Conservation (phyloP, 2,113 vertebrate species). For the Mesembrinibis cayennensis region DNA sequence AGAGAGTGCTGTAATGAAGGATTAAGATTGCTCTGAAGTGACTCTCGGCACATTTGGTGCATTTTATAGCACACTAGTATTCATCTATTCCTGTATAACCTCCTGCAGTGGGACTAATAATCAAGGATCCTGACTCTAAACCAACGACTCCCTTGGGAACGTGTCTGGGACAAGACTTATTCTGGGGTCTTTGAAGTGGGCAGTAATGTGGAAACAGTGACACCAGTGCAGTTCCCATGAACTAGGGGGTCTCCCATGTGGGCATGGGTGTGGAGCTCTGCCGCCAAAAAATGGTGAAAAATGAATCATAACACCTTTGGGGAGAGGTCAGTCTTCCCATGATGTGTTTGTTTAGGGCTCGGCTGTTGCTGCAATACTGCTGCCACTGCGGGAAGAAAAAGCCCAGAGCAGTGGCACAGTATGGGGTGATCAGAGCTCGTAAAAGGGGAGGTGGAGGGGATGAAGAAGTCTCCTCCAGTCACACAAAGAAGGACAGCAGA, state of each 20-base stretch:
- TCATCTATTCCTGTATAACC: not conserved
- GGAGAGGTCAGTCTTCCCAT: not conserved
- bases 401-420: not conserved
- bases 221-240: not conserved
- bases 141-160: not conserved
- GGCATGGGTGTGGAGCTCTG: not conserved
- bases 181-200: not conserved
- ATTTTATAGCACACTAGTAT: not conserved
- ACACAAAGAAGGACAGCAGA: not conserved
- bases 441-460: not conserved
- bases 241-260: not conserved
- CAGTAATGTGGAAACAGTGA: conserved; percentile 36
- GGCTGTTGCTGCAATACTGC: not conserved
- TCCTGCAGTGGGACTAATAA: not conserved
- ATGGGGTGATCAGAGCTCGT: not conserved
- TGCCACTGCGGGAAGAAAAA: not conserved
- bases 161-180: not conserved
- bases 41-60: not conserved
- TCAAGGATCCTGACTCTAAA: not conserved
- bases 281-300: not conserved
- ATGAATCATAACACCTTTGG: not conserved
- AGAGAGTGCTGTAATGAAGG: not conserved
- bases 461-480: not conserved
- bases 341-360: not conserved
- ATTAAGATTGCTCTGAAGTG: not conserved